These are phyloP conservation scores for Amblyteles armatorius DNA, from an alignment of 2,888 invertebrate genomes.

Conservation along the genomic window DNA sequence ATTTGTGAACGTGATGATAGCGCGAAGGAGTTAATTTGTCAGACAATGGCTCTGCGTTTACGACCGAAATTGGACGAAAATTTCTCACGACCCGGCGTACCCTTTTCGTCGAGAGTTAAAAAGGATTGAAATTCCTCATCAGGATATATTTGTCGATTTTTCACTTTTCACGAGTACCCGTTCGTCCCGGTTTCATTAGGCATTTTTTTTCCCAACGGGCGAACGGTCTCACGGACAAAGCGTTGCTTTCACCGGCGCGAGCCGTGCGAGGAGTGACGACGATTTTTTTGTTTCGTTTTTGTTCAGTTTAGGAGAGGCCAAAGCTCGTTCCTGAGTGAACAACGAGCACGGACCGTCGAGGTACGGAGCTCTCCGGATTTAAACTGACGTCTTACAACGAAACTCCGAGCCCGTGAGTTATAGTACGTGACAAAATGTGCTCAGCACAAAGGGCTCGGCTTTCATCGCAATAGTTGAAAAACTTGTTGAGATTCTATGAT, in stretches of 20 bases:
- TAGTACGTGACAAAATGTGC: conserved; percentile 19
- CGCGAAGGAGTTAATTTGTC: neutral
- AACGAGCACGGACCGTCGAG: conserved; percentile 12
- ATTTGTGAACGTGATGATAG: neutral
- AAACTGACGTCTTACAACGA: conserved; percentile 7
- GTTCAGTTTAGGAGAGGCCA: conserved; percentile 40
- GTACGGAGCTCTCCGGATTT: conserved; percentile 4
- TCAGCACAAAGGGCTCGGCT: conserved; percentile 18
- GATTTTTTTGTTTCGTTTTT: conserved; percentile 29
- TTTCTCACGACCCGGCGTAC: neutral
- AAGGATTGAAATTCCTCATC: neutral
- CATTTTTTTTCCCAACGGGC: conserved; percentile 30
- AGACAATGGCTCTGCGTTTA: neutral
- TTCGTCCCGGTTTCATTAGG: neutral
- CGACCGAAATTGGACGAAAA: neutral
- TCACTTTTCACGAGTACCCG: neutral
- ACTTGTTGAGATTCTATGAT: neutral
- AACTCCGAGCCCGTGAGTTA: conserved; percentile 36
- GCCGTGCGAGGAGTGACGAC: conserved; percentile 25
- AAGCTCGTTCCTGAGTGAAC: conserved; percentile 29
- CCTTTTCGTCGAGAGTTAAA: neutral
- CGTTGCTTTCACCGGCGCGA: conserved; percentile 45
- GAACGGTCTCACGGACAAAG: conserved; percentile 27
- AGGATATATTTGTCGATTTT: conserved; percentile 14
- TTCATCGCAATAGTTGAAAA: neutral